phyloP scores from a whole-genome alignment of 2,797 vertebrate species.

The Lophotriccus pileatus region DNA sequence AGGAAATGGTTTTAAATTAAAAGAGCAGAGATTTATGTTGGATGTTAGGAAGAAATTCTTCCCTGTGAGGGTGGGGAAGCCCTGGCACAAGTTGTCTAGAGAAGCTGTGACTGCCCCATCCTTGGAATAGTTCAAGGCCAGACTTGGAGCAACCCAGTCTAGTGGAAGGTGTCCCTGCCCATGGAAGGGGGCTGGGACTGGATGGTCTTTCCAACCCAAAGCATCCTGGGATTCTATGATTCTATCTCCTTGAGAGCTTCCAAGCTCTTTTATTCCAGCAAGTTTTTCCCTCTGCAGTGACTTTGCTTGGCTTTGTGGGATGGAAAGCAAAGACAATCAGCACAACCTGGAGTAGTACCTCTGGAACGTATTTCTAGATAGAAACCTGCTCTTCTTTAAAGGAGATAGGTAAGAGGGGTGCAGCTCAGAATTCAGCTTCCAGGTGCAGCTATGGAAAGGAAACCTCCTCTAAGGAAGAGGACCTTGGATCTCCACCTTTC shows the following conservation, averaged over 20 bases:
- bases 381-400: background rate
- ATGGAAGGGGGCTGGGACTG: background rate
- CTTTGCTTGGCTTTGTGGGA: background rate
- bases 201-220: background rate
- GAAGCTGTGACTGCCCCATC: background rate
- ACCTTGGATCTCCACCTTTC: background rate
- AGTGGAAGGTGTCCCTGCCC: background rate
- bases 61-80: fast-evolving
- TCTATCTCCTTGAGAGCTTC: background rate
- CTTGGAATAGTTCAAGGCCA: background rate
- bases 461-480: background rate
- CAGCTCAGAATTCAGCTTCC: background rate
- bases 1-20: background rate
- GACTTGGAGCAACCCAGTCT: fast-evolving
- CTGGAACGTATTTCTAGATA: background rate
- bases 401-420: background rate
- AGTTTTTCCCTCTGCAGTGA: background rate
- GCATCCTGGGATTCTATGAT: background rate
- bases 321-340: background rate
- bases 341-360: background rate
- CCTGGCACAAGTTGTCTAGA: background rate
- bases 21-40: background rate
- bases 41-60: background rate
- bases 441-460: background rate
- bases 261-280: background rate